Evolutionary conservation across 64 coral and sea anemone genomes (phyloP).

Genomic region (Catalaphyllia jardinei): DNA sequence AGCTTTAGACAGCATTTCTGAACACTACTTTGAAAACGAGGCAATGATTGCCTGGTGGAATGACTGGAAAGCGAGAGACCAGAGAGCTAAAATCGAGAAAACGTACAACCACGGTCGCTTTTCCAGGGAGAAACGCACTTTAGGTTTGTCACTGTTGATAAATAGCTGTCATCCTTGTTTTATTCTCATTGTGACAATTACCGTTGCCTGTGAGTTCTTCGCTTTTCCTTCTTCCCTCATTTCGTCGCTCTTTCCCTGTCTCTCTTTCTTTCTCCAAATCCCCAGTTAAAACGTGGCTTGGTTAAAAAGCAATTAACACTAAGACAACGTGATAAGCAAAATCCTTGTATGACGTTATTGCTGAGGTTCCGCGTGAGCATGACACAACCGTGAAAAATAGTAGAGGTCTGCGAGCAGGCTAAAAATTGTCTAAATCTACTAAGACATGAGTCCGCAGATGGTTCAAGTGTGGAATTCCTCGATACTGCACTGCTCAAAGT

Average conservation of each 20-base stretch:
- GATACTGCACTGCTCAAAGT: too few species aligned
- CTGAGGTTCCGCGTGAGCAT: too few species aligned
- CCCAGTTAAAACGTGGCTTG: too few species aligned
- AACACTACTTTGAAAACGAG: constrained; percentile 20
- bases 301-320: too few species aligned
- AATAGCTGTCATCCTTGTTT: not conserved
- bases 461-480: not conserved
- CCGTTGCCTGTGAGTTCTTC: not conserved
- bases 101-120: constrained; percentile 23
- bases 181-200: not conserved
- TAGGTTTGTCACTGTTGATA: constrained; percentile 16
- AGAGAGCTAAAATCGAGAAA: constrained; percentile 18
- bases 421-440: too few species aligned
- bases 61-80: constrained; percentile 27
- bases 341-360: too few species aligned
- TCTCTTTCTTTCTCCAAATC: too few species aligned
- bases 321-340: too few species aligned
- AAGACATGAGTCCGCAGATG: not conserved
- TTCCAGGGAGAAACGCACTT: constrained; percentile 26
- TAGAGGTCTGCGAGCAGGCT: too few species aligned
- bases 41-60: constrained; percentile 36
- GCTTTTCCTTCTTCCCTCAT: not conserved
- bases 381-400: too few species aligned
- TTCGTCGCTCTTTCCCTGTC: not conserved
- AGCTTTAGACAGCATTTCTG: constrained; percentile 10